These are phyloP conservation scores for Microctonus brassicae DNA, from an alignment of 2,888 invertebrate species.

Conservation along the genomic window DNA sequence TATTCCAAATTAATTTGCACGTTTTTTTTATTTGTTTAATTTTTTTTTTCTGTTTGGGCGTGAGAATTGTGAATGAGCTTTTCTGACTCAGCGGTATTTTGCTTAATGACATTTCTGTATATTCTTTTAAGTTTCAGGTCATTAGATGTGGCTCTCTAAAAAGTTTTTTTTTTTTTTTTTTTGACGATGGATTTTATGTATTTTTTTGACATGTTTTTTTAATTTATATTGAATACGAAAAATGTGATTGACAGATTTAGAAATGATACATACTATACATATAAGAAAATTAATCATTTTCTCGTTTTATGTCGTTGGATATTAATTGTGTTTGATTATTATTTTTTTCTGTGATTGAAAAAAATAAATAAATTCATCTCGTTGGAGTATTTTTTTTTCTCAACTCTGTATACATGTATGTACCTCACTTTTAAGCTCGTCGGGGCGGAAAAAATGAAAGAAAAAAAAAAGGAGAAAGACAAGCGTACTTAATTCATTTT, in stretches of 20 bases:
- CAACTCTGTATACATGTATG: too few relatives aligned
- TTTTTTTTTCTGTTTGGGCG: not conserved
- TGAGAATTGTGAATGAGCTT: not conserved
- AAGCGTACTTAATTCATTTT: not conserved
- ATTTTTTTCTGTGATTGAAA: not conserved
- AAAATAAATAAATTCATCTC: not conserved
- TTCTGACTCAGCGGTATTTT: slow-evolving; percentile 2
- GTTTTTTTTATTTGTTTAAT: not conserved
- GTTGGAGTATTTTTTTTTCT: not conserved
- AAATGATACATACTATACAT: not conserved
- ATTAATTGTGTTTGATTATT: not conserved
- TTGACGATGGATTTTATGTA: not conserved
- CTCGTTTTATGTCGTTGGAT: not conserved
- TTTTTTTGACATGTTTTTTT: not conserved
- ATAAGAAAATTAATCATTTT: too few relatives aligned
- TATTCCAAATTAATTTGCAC: not conserved
- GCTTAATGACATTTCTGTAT: slow-evolving; percentile 21
- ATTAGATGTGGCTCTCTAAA: slow-evolving; percentile 28
- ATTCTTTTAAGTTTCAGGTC: slow-evolving; percentile 14
- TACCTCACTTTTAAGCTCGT: not conserved
- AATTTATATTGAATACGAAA: not conserved
- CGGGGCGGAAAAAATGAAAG: too few relatives aligned
- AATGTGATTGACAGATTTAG: slow-evolving; percentile 25
- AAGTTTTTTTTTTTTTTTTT: too few relatives aligned
- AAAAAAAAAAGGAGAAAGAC: not conserved